Conservation (phyloP, 2,113 vertebrate genomes). For the Stercorarius parasiticus region DNA sequence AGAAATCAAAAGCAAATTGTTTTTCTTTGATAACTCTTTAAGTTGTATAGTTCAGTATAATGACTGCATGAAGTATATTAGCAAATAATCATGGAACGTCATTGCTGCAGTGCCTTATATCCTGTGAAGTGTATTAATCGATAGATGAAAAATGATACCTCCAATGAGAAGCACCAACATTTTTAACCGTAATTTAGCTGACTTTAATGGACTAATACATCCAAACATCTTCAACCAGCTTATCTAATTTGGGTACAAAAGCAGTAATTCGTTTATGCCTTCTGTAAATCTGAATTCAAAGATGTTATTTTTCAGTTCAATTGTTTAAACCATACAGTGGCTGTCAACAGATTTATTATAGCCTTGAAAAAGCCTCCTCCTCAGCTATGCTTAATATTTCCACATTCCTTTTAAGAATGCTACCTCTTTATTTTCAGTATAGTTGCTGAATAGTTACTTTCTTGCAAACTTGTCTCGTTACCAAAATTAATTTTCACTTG, state of each 20-base stretch:
- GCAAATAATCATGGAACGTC: neutral
- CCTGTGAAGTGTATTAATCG: neutral
- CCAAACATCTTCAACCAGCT: neutral
- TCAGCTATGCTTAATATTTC: neutral
- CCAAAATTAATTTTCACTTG: neutral
- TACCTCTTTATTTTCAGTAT: neutral
- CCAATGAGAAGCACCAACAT: neutral
- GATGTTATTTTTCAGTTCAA: neutral
- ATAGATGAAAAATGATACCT: neutral
- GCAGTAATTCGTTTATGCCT: neutral
- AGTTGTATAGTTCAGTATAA: neutral
- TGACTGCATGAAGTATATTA: neutral
- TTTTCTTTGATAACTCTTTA: slow-evolving; percentile 24
- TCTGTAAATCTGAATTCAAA: neutral
- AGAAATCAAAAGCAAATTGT: slow-evolving; percentile 50
- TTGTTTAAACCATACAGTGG: neutral
- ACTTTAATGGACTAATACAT: neutral
- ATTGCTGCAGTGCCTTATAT: neutral
- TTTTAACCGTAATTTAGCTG: neutral
- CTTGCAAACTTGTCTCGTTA: neutral
- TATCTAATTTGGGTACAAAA: neutral
- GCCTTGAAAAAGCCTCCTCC: neutral
- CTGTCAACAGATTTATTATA: neutral
- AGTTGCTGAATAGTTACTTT: neutral
- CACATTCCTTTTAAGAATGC: neutral